Base-by-base conservation (phyloP, 1,140 invertebrate genomes). In the Micrasema minimum region DNA sequence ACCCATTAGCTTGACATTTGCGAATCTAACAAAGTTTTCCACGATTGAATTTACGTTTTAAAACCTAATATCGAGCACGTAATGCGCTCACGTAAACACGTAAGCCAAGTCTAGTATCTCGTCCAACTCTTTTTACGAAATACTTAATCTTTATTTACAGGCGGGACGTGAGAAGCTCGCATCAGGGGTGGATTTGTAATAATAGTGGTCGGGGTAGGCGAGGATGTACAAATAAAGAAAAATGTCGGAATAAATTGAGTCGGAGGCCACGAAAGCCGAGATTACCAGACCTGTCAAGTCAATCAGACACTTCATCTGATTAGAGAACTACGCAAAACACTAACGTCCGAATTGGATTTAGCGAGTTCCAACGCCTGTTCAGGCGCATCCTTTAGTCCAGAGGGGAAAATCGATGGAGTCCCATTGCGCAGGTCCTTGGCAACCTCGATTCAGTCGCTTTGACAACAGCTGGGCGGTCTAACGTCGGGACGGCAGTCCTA, bases 391-490 rank as follows among this genome's bases (percentile, higher is more conserved):
- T 53, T 55, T 37, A 18, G 35, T 14, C 50, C 10, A 3, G 41
- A 46, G 50, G 23, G 62, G 53, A 74, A 74, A 74, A 74, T 74
- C 72, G 68, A 74, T 74, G 57, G 45, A 18, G n/a, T 14, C 14
- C 45, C 12, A 67, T 12, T 61, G 72, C 72, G 72, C 72, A 74
- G 50, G 72, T 57, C 67, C 64, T 20, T 4, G 16, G 45, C 20
- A 20, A 16, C 35, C 35, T 43, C 66, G 6, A 16, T 55, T 70
- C 72, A 74, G 72, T 74, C 68, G 62, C 53, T 43, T 70, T 62
- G 67, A 62, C 62, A 74, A 74, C 72, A 74, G 67, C 72, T 74
- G 72, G 68, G 57, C 59, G 45, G 46, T 26, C 61, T 45, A 64
- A 61, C 46, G 61, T 71, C 69, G 37, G 62, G 35, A 72, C 64